A percentile compares a stretch with the other conserved stretches of the same genome.
These are phyloP conservation scores for Hermatobates lingyangjiaoensis DNA, from an alignment of 1,140 invertebrate genomes.

Conservation along the genomic window DNA sequence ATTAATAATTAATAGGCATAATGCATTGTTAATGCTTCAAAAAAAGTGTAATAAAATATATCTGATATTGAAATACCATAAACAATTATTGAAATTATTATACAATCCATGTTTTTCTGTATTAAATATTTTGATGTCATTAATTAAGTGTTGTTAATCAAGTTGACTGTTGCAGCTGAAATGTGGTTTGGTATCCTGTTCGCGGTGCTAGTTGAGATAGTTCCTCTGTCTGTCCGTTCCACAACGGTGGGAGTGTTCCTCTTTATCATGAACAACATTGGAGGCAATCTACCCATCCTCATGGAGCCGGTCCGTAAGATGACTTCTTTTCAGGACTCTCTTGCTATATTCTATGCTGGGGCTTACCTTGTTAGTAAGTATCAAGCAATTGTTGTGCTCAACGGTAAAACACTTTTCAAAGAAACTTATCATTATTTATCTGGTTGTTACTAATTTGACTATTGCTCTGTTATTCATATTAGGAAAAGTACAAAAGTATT, in stretches of 20 bases:
- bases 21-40: too few species aligned
- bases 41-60: too few species aligned
- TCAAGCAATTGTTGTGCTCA: background rate
- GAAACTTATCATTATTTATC: background rate
- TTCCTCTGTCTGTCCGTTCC: constrained; percentile 56
- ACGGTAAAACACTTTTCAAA: background rate
- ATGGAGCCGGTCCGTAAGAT: constrained; percentile 63
- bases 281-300: constrained; percentile 74
- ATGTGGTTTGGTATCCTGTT: constrained; percentile 88
- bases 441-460: background rate
- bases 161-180: constrained; percentile 44
- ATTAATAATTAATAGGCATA: too few species aligned
- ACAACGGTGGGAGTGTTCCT: constrained; percentile 69
- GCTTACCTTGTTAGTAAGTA: constrained; percentile 64
- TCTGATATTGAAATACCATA: too few species aligned
- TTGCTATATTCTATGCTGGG: constrained; percentile 73
- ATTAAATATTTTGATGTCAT: background rate
- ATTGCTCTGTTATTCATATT: background rate
- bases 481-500: background rate
- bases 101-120: background rate
- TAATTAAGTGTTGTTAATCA: background rate
- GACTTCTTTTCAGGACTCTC: constrained; percentile 59
- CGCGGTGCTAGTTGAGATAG: constrained; percentile 71
- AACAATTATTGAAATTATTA: too few species aligned
- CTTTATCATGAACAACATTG: constrained; percentile 81